Conservation (phyloP, 2,888 invertebrate genomes). For the Chymomyza procnemis region DNA sequence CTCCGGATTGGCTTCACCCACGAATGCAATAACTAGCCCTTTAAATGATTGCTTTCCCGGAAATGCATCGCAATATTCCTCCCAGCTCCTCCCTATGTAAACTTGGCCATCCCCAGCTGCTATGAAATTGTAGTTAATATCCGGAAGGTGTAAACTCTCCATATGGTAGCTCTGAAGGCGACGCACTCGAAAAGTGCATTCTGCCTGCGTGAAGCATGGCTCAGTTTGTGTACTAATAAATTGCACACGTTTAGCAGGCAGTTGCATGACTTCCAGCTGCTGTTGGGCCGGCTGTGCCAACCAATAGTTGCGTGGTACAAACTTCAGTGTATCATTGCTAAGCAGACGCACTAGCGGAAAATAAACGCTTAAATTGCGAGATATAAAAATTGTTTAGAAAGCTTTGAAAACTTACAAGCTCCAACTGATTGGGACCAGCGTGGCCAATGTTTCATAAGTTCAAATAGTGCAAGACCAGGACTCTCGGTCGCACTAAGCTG, state of each 20-base stretch:
- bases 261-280: slow-evolving; percentile 14
- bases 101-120: slow-evolving; percentile 87
- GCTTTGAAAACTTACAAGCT: slow-evolving; percentile 34
- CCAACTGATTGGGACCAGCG: slow-evolving; percentile 79
- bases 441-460: slow-evolving; percentile 84
- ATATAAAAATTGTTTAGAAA: background rate
- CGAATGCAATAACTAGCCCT: slow-evolving; percentile 85
- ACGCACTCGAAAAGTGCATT: slow-evolving; percentile 81
- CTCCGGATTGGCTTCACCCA: slow-evolving; percentile 81
- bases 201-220: slow-evolving; percentile 50
- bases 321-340: slow-evolving; percentile 50
- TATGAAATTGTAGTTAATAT: slow-evolving; percentile 88
- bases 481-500: slow-evolving; percentile 84
- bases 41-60: background rate
- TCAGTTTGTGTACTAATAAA: slow-evolving; percentile 37
- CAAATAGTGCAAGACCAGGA: slow-evolving; percentile 83
- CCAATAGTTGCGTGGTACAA: slow-evolving; percentile 52
- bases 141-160: slow-evolving; percentile 81
- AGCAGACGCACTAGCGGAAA: slow-evolving; percentile 41
- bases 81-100: slow-evolving; percentile 87
- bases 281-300: slow-evolving; percentile 51
- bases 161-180: slow-evolving; percentile 84
- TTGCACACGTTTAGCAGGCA: slow-evolving; percentile 41
- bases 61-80: slow-evolving; percentile 81
- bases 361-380: background rate